Percentiles rank a stretch among this genome's conserved stretches.
phyloP scores from a whole-genome alignment of 2,888 invertebrate genomes.

The Nomada hirtipes region DNA sequence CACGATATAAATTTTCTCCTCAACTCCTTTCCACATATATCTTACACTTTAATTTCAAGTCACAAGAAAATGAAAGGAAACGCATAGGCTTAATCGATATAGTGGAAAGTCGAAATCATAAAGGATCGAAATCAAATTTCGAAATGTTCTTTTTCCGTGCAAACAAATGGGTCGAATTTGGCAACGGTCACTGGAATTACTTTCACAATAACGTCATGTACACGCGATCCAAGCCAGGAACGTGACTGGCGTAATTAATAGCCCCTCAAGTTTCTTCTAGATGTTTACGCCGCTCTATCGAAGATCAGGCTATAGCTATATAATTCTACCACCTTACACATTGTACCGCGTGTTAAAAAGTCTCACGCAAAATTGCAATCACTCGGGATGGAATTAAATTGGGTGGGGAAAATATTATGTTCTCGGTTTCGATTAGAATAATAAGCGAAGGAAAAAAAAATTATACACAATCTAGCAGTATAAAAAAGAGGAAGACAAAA shows the following conservation, averaged over 20 bases:
- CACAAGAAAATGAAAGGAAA: not conserved
- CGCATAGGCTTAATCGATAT: not conserved
- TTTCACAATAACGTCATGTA: constrained; percentile 68
- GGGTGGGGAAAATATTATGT: not conserved
- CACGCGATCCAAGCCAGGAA: constrained; percentile 53
- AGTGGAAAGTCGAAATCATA: constrained; percentile 14
- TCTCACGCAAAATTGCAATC: not conserved
- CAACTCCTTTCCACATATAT: too few species aligned
- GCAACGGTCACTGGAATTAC: constrained; percentile 57
- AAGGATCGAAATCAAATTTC: constrained; percentile 41
- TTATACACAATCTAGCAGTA: not conserved
- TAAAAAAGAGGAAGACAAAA: not conserved
- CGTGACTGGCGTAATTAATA: constrained; percentile 62
- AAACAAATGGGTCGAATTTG: constrained; percentile 63
- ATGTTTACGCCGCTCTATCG: constrained; percentile 26
- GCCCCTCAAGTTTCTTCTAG: constrained; percentile 22
- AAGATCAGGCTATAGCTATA: constrained; percentile 7
- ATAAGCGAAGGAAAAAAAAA: not conserved
- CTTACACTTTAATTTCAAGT: not conserved
- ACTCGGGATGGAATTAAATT: not conserved
- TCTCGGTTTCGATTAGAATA: not conserved
- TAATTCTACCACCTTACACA: not conserved
- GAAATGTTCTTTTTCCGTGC: constrained; percentile 46
- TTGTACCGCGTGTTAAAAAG: not conserved
- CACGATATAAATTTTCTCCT: too few species aligned